These are phyloP conservation scores for Aphelenchoides avenae DNA, from an alignment of 1,140 invertebrate genomes.

Conservation along the genomic window DNA sequence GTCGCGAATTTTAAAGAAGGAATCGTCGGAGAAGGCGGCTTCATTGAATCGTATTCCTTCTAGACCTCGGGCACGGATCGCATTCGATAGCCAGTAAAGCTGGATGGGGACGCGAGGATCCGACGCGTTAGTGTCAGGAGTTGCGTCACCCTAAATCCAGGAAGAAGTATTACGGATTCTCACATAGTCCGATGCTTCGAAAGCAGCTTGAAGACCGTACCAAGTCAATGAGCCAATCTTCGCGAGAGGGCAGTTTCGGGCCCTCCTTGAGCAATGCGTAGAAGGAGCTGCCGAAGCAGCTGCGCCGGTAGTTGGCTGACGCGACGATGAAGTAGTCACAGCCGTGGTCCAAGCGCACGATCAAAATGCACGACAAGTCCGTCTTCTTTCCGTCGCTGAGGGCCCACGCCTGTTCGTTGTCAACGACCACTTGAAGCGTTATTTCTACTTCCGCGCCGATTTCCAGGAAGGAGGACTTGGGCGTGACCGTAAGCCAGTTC, in stretches of 20 bases:
- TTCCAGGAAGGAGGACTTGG: slow-evolving; percentile 39
- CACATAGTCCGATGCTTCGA: too few species aligned
- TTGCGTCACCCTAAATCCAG: too few species aligned
- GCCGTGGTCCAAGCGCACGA: slow-evolving; percentile 50
- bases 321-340: slow-evolving; percentile 56
- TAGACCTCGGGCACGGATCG: too few species aligned
- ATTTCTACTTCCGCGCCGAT: slow-evolving; percentile 31
- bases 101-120: too few species aligned
- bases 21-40: too few species aligned
- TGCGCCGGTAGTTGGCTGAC: slow-evolving; percentile 36
- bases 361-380: slow-evolving; percentile 43
- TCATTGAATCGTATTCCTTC: too few species aligned
- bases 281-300: slow-evolving; percentile 15
- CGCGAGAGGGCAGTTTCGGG: background rate
- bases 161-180: too few species aligned
- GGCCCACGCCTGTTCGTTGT: slow-evolving; percentile 21
- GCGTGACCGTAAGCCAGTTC: slow-evolving; percentile 45
- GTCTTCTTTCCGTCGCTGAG: slow-evolving; percentile 11
- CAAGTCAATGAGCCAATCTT: slow-evolving; percentile 36
- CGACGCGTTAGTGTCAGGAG: too few species aligned
- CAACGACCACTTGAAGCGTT: slow-evolving; percentile 41
- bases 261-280: slow-evolving; percentile 8
- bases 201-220: slow-evolving; percentile 28
- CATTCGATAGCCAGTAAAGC: too few species aligned
- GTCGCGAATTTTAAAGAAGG: too few species aligned